Base-by-base conservation (phyloP, 2,797 vertebrate species). In the Pampus argenteus region DNA sequence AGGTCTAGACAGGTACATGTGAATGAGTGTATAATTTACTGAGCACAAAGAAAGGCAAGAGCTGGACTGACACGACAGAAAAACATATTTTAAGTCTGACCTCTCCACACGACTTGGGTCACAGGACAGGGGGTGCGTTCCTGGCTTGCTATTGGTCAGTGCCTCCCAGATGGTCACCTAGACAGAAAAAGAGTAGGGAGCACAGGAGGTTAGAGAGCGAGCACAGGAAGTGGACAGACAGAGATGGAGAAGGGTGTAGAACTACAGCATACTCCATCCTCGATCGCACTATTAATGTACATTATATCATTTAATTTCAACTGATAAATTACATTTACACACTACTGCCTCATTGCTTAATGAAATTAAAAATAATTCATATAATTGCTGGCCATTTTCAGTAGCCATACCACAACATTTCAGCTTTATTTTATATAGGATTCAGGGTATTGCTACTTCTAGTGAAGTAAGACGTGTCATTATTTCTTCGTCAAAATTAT, bases 161-260 rank as follows among this genome's bases (percentile, higher is more conserved):
- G 98, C 98, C 89, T 99, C 98, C 98, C 98, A 99, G 87, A 99
- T 98, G 59, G 98, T 99, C 82, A 99, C 98, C 98, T 99, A 74
- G 0, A 74, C 57, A 77, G 5, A 75, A 36, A 36, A 34, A 81
- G 49, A 51, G 14, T 18, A 77, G 75, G 61, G 5, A 25, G 1
- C 48, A 63, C 62, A 71, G 63, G 65, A 81, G 74, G 78, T 86
- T 40, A 77, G 56, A 52, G 8, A 68, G 49, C 3, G 0, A n/a
- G 51, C 13, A 9, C 40, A 66, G 71, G 59, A 80, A 82, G 61
- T 42, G 63, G 23, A 48, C 2, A 28, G 22, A 49, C 42, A 14
- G 25, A 52, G 48, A 52, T 26, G 26, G 45, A 63, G 55, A 9
- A 17, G 6, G 25, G 23, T 50, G 11, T 51, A 11, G 34, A 68